Evolutionary conservation across 2,797 vertebrate genomes (phyloP), one percentile per base, ranked within the genome.

Genomic region (Phalloptychus januarius): DNA sequence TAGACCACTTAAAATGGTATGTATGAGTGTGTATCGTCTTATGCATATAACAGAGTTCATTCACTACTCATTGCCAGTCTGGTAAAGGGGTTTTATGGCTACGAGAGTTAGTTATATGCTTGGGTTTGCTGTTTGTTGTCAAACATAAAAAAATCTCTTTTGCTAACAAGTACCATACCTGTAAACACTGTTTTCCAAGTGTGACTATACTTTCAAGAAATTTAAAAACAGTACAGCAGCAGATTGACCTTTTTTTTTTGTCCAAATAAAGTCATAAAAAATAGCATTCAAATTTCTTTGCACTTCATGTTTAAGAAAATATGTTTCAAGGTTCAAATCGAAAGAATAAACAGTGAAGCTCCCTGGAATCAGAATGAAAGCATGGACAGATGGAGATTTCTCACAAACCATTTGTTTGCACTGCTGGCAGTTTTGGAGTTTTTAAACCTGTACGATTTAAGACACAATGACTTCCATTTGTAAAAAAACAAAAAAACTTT

Each of bases 1-100:
- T 74, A 93, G 94, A 52, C 97, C 97, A 8, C 94, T 99, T 77
- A 97, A 97, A 95, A 98, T 99, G 97, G 98, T 99, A 92, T 0
- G 88, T 87, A 61, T 25, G 76, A 65, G 36, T 82, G 15, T 54
- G 0, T 25, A 15, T 44, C 13, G 15, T 70, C 40, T 15, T 16
- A 5, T n/a, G 16, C 45, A 48, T 44, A 3, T 44, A 15, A 44
- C 25, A 8, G n/a, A 8, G n/a, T 70, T 44, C 38, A n/a, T 44
- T 69, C 6, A 67, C 10, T 67, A 67, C 36, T 38, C 23, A 7
- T 23, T 38, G 33, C 18, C 10, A 40, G 4, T 5, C 63, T 40
- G 18, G 3, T 5, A 67, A 40, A 67, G 20, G 23, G 10, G 4
- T 25, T 40, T 25, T 40, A 67, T 25, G 20, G 10, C 8, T 16